These are phyloP conservation scores for Steatornis caripensis DNA, from an alignment of 2,113 vertebrate species.

Conservation along the genomic window DNA sequence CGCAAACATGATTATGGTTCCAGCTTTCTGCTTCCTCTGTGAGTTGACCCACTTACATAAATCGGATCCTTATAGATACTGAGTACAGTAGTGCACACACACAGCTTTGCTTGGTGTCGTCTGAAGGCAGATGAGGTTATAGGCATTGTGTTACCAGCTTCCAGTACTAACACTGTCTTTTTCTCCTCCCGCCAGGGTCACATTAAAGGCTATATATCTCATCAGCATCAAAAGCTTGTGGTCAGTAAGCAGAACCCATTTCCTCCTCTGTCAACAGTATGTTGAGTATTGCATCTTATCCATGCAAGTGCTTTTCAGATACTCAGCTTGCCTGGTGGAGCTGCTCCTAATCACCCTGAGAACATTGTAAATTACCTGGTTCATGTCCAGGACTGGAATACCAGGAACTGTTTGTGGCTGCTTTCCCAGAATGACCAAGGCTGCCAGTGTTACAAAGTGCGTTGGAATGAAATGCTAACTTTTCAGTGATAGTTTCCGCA, in stretches of 20 bases:
- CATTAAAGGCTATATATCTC: slow-evolving; percentile 98
- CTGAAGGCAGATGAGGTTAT: not conserved
- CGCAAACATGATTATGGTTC: not conserved
- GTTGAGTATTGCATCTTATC: slow-evolving; percentile 57
- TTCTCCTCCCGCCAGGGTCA: slow-evolving; percentile 81
- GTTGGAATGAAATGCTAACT: not conserved
- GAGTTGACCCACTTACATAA: not conserved
- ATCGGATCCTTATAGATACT: not conserved
- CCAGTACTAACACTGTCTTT: not conserved
- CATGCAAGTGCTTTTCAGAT: not conserved
- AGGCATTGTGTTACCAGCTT: not conserved
- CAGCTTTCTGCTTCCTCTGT: not conserved
- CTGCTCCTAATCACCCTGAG: not conserved
- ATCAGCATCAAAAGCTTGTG: slow-evolving; percentile 97
- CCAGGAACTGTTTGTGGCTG: not conserved
- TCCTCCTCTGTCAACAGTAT: slow-evolving; percentile 86
- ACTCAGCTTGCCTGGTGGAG: not conserved
- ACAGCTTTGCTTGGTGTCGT: not conserved
- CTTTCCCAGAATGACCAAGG: not conserved
- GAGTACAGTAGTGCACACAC: not conserved
- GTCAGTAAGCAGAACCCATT: slow-evolving; percentile 98
- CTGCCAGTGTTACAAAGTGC: not conserved
- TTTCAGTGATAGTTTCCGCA: not conserved
- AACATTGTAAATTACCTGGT: not conserved
- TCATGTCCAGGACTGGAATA: not conserved